Base-by-base conservation (phyloP, 2,113 vertebrate genomes). In the Origma solitaria region DNA sequence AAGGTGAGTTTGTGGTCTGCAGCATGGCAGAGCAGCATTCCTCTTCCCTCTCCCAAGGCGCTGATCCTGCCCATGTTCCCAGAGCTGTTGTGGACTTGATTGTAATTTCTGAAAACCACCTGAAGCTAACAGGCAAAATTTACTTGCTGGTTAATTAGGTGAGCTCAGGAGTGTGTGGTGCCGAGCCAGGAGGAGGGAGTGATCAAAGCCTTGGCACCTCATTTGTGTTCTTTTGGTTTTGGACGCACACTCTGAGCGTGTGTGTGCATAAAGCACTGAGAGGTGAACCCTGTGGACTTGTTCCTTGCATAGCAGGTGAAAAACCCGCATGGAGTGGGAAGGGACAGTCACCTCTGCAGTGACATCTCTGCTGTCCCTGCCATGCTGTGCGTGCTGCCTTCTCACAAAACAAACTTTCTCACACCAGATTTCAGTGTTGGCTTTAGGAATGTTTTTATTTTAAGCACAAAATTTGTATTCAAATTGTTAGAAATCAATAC, bases 381-480 rank as follows among this genome's bases (percentile, higher is more conserved):
- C 2, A 0, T 20, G 54, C 40, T 65, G 1, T 12, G 3, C 1
- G 8, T 35, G 17, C n/a, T 13, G 2, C 38, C 33, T 40, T 4
- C 40, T 58, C 27, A 2, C 24, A 28, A 20, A 31, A 47, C 60
- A 51, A 25, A 38, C 15, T 33, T 47, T 57, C 37, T 72, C 42
- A 42, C 47, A 27, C 85, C 38, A 51, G 49, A 60, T 40, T 58
- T 24, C 58, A 60, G 20, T 24, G 65, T 16, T 84, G 24, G 23
- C 51, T 91, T 93, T 87, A 89, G 79, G 64, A 70, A 49, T 40
- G 20, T 37, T 73, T 97, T 97, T 97, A 96, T 96, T 97, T 90
- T 66, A 95, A 95, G 95, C 85, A 42, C 53, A 50, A 86, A 28
- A 51, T 31, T 9, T n/a, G 7, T 70, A 58, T 73, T 93, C 45